phyloP scores from a whole-genome alignment of 2,888 invertebrate genomes.

The Poecilobothrus nobilitatus region DNA sequence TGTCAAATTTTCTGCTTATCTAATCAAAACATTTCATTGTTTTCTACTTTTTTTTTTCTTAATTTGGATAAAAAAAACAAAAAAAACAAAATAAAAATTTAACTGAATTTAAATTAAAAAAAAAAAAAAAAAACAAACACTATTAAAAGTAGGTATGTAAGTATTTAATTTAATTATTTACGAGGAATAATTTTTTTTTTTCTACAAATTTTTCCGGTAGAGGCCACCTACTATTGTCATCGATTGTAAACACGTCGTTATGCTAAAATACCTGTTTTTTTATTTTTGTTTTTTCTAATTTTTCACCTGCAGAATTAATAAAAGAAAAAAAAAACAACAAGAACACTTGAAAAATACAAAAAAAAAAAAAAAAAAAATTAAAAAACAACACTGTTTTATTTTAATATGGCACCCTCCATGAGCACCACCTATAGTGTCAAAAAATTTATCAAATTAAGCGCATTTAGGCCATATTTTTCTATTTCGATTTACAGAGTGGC shows the following conservation, averaged over 20 bases:
- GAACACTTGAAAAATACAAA: background rate
- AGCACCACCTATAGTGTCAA: background rate
- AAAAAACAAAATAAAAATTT: too few species aligned
- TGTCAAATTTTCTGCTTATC: constrained; percentile 1
- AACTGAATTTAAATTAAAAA: background rate
- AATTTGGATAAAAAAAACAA: too few species aligned
- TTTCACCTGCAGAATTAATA: background rate
- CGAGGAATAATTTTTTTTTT: background rate
- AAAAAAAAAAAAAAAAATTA: too few species aligned
- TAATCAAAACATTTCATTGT: background rate
- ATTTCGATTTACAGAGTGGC: too few species aligned
- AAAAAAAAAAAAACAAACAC: background rate
- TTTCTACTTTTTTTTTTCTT: too few species aligned
- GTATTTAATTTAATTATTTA: background rate
- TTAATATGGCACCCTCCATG: constrained; percentile 5
- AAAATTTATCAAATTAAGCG: constrained; percentile 4
- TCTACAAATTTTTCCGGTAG: background rate
- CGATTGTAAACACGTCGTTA: constrained; percentile 6
- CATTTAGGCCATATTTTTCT: background rate
- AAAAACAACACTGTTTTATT: too few species aligned
- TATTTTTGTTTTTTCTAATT: background rate
- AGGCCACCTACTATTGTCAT: constrained; percentile 4
- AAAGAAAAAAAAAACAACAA: background rate
- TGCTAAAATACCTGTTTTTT: background rate
- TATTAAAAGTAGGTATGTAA: too few species aligned